Conservation (phyloP, 2,888 invertebrate genomes). For the Ceramica pisi region DNA sequence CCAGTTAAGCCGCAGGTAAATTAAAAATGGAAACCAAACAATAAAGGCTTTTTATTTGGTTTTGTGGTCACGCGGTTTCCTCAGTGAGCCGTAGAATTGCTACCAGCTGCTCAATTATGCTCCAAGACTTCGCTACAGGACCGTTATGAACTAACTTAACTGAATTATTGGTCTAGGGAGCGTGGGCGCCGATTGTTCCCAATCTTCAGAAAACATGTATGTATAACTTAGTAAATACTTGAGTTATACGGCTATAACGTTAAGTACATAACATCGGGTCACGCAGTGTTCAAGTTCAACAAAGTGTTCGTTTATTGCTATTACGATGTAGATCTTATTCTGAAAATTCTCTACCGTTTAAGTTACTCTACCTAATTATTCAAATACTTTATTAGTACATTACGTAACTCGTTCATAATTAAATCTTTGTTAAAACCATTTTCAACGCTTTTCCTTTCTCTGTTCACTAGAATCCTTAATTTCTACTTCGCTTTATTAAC, state of each 20-base stretch:
- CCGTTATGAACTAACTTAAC: constrained; percentile 15
- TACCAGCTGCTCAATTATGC: constrained; percentile 40
- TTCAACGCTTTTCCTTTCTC: not conserved
- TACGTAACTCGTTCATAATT: not conserved
- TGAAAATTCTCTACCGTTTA: not conserved
- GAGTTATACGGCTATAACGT: not conserved
- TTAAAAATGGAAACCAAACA: constrained; percentile 59
- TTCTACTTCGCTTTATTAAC: constrained; percentile 10
- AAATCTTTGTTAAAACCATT: not conserved
- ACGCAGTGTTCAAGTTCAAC: not conserved
- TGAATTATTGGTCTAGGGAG: constrained; percentile 10
- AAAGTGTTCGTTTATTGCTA: constrained; percentile 2
- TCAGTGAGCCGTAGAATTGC: constrained; percentile 35
- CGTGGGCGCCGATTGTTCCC: not conserved
- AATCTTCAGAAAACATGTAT: constrained; percentile 9
- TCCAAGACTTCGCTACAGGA: constrained; percentile 1
- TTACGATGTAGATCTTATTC: constrained; percentile 6
- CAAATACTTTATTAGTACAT: constrained; percentile 2
- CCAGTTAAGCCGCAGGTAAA: constrained; percentile 50
- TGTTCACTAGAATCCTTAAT: constrained; percentile 5
- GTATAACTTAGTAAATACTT: constrained; percentile 1
- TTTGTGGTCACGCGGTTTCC: constrained; percentile 41
- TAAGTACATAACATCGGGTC: not conserved
- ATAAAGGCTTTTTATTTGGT: constrained; percentile 57
- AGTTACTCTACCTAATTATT: constrained; percentile 18